Evolutionary conservation across 2,888 invertebrate species (phyloP).

Genomic region (Drosophila basisetae): DNA sequence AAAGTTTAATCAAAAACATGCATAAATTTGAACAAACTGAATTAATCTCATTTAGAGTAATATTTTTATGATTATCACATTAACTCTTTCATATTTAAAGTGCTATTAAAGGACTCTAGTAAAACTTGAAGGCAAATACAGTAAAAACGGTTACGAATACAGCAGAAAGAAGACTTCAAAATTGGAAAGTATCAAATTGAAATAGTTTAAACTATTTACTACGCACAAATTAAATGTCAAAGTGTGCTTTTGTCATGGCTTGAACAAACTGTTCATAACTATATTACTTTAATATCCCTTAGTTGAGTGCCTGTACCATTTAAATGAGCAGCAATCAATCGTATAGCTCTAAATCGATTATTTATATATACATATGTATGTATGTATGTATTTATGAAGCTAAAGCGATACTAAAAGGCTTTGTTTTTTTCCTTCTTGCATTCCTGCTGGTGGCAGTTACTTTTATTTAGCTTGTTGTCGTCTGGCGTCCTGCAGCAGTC

Average conservation of each 20-base stretch:
- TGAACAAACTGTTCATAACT: neutral
- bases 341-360: neutral
- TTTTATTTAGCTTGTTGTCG: slow-evolving; percentile 6
- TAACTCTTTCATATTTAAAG: neutral
- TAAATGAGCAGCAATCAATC: neutral
- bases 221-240: neutral
- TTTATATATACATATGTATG: neutral
- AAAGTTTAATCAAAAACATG: neutral
- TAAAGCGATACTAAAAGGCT: neutral
- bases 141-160: neutral
- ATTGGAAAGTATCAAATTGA: neutral
- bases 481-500: slow-evolving; percentile 5
- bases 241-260: neutral
- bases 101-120: neutral
- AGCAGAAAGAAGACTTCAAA: neutral
- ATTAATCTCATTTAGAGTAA: neutral
- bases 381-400: neutral
- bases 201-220: neutral
- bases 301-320: neutral
- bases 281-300: neutral
- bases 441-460: neutral
- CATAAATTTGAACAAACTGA: neutral
- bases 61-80: neutral
- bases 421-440: neutral
- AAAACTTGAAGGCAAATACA: neutral